phyloP scores from a whole-genome alignment of 1,140 invertebrate genomes.

The Anagrus nilaparvatae region DNA sequence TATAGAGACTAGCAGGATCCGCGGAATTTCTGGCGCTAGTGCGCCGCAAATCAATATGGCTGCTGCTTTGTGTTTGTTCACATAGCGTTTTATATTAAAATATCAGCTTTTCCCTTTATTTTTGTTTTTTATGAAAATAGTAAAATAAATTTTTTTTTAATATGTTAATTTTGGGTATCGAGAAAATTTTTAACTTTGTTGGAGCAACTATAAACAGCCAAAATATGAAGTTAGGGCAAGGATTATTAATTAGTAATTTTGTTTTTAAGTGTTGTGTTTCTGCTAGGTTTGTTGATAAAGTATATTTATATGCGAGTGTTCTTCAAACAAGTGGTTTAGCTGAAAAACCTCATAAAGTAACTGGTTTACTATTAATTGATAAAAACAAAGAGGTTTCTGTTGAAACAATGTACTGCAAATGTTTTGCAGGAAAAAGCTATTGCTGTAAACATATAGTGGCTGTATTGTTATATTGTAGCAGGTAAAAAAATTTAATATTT shows the following conservation, averaged over 20 bases:
- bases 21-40: no score
- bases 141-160: no score
- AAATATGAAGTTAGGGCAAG: neutral
- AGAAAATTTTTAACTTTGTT: no score
- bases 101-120: no score
- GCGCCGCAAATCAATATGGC: no score
- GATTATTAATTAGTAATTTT: neutral
- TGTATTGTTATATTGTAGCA: neutral
- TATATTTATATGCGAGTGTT: neutral
- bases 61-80: no score
- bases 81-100: no score
- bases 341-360: neutral
- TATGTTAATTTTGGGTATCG: no score
- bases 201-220: neutral
- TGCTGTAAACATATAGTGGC: slow-evolving; percentile 3
- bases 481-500: no score
- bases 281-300: no score
- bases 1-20: no score
- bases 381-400: neutral
- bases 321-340: neutral
- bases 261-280: neutral
- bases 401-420: neutral
- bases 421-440: neutral
- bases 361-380: neutral
- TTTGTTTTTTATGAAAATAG: no score